Conservation (phyloP, 92 coral and sea anemone species). For the Siderastrea radians region DNA sequence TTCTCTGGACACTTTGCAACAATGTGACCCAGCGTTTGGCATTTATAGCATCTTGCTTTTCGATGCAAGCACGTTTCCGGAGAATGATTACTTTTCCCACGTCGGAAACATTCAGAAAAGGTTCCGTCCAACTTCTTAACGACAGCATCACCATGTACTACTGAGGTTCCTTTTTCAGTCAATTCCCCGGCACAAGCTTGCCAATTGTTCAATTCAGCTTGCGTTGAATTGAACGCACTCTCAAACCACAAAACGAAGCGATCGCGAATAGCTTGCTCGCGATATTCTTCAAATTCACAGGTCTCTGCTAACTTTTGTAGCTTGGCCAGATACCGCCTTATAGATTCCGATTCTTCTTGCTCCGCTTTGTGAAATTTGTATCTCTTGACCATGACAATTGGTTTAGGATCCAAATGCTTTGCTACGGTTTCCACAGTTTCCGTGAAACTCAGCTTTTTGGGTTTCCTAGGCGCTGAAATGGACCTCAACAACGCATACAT, state of each 20-base stretch:
- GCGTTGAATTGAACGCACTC: too few species aligned
- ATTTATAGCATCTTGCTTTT: constrained; percentile 45
- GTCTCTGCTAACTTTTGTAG: constrained; percentile 40
- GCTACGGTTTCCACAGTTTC: too few species aligned
- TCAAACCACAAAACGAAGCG: constrained; percentile 48
- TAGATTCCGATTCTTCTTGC: constrained; percentile 29
- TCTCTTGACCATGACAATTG: constrained; percentile 64
- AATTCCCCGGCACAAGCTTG: too few species aligned
- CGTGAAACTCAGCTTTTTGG: too few species aligned
- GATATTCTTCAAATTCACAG: constrained; percentile 52
- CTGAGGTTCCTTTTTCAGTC: too few species aligned
- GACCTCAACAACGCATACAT: too few species aligned
- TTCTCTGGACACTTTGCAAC: constrained; percentile 1
- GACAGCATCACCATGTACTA: too few species aligned
- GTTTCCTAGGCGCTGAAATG: too few species aligned
- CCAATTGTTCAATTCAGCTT: too few species aligned
- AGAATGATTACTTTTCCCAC: too few species aligned
- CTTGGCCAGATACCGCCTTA: constrained; percentile 44
- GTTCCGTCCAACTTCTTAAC: too few species aligned
- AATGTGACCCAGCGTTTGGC: constrained; percentile 59
- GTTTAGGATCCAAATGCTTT: constrained; percentile 62
- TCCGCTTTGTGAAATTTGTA: constrained; percentile 51
- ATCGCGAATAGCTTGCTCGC: constrained; percentile 53
- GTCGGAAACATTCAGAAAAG: too few species aligned
- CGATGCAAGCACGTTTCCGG: constrained; percentile 61